Base-by-base conservation (phyloP, 1,140 invertebrate genomes). In the Diorhabda elongata region DNA sequence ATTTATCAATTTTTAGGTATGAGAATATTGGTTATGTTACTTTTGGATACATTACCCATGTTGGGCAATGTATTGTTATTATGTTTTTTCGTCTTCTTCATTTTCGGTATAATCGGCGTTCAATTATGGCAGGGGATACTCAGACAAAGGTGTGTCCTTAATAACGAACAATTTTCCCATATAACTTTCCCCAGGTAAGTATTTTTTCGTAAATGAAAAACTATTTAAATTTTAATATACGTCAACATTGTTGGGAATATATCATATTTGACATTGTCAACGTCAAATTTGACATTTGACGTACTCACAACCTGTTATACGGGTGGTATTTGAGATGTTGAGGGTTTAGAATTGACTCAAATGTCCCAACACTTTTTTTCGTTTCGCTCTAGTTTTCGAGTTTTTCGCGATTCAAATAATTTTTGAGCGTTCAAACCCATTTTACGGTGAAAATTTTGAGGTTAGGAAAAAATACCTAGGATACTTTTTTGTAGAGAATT, bases 11-110 rank as follows among this genome's bases (percentile, higher is more conserved):
- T 79, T 78, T 73, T 84, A 98, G 96, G 96, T 87, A 98, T 99
- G 96, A 87, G 97, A 70, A 98, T 99, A 75, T 84, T 99, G 77
- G 97, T 99, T 72, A 98, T 98, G 96, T 84, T 99, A 45, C 87
- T 99, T n/a, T 86, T 99, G 75, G 98, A 99, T 82, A 99, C 98
- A 2, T 86, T 99, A 68, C 98, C 98, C 2, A 99, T 99, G 98
- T 83, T 99, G 76, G 98, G 98, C 62, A 99, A 99, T 83, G 98
- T 99, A 44, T 86, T 99, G 65, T 87, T 99, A 57, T 85, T 99
- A 57, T 99, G 98, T 84, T 99, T 99, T 87, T 99, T 99, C 85
- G 97, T 99, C 56, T 99, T 99, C 89, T 99, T 99, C 88, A 99
- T 99, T 80, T 99, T 99, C 81, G 98, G 98, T 60, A 99, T 99